Evolutionary conservation across 2,113 vertebrate genomes (phyloP).

Genomic region (Prinia subflava): DNA sequence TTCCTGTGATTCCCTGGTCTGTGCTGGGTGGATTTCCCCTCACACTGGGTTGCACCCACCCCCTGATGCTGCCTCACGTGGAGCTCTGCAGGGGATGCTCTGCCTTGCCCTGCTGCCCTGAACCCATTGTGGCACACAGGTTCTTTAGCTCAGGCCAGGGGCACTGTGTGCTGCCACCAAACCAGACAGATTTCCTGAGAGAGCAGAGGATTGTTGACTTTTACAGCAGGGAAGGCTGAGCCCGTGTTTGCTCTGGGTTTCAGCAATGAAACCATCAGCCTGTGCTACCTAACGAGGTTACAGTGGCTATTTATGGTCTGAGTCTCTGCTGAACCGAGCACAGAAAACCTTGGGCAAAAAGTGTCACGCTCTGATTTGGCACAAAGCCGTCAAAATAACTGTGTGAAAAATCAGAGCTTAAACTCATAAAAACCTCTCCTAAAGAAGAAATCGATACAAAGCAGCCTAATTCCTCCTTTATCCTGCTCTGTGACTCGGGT

Average conservation of each 20-base stretch:
- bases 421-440: not conserved
- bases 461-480: not conserved
- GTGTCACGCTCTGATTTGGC: not conserved
- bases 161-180: rapidly evolving
- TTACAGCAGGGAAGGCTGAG: not conserved
- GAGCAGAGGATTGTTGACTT: not conserved
- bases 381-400: not conserved
- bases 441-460: not conserved
- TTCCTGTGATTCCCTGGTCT: no score
- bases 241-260: not conserved
- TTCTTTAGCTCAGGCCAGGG: rapidly evolving
- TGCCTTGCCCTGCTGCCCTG: not conserved
- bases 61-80: not conserved
- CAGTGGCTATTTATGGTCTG: not conserved
- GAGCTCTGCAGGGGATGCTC: not conserved
- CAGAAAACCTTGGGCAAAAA: not conserved
- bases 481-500: not conserved
- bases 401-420: not conserved
- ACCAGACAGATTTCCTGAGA: rapidly evolving
- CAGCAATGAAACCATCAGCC: not conserved
- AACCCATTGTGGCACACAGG: rapidly evolving
- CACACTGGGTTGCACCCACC: no score
- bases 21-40: no score
- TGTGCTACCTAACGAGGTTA: not conserved
- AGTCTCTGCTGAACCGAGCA: not conserved